phyloP scores from a whole-genome alignment of 2,113 vertebrate species.

The Chitala chitala region DNA sequence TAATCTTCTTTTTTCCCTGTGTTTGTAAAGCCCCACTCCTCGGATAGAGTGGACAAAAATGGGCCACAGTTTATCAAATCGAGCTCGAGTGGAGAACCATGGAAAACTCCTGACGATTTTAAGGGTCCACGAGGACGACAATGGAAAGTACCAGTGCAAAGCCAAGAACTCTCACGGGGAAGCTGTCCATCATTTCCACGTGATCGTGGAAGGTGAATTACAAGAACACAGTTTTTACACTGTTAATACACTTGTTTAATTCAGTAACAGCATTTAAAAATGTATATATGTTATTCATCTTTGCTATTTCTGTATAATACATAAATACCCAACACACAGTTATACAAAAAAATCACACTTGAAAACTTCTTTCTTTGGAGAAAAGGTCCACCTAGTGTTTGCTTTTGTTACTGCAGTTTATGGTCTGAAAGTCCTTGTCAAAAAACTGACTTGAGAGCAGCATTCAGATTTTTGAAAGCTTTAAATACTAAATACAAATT shows the following conservation, averaged over 20 bases:
- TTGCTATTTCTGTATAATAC: too few relatives aligned
- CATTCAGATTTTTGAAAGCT: too few relatives aligned
- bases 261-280: too few relatives aligned
- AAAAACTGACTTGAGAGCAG: too few relatives aligned
- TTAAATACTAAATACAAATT: neutral
- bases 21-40: slow-evolving; percentile 76
- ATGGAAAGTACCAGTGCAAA: slow-evolving; percentile 79
- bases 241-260: too few relatives aligned
- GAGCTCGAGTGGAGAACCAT: slow-evolving; percentile 62
- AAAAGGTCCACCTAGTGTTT: slow-evolving; percentile 18
- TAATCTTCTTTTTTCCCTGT: neutral
- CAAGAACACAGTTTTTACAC: neutral
- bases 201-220: slow-evolving; percentile 78
- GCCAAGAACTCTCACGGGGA: slow-evolving; percentile 73
- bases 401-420: neutral
- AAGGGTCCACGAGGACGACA: slow-evolving; percentile 61
- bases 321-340: neutral
- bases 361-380: neutral
- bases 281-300: too few relatives aligned
- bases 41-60: slow-evolving; percentile 76
- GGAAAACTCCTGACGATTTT: slow-evolving; percentile 76
- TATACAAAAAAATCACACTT: neutral
- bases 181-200: slow-evolving; percentile 66
- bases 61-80: slow-evolving; percentile 54
- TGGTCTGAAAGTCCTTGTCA: neutral